Evolutionary conservation across 2,888 invertebrate genomes (phyloP), one percentile per base, ranked within the genome.

Genomic region (Ephialtes manifestator): DNA sequence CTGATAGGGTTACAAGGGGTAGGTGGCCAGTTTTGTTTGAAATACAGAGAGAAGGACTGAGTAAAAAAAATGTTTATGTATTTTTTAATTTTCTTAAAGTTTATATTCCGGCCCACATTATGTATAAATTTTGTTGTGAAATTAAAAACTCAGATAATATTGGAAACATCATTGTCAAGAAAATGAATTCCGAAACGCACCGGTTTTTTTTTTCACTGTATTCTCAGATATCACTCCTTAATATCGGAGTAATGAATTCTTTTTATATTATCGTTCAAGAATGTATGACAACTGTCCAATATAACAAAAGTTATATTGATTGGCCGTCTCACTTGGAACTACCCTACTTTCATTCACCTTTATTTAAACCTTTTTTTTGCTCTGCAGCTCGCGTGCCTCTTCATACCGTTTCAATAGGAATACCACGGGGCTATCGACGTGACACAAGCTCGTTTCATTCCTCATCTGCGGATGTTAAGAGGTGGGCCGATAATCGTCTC

Each of bases 401-500:
- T 10, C n/a, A 20, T 51, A 35, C 51, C 20, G 48, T 18, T 24
- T n/a, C n/a, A 31, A 63, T 18, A 58, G 74, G 58, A 31, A 63
- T 63, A 60, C 31, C 28, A 24, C 31, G 15, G 63, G 35, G 18
- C 35, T 63, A 35, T 35, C 63, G 63, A 63, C 70, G 51, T 51
- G 43, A 51, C 60, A 20, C 67, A 35, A 60, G 53, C 18, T 63
- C 24, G 55, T 81, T 48, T n/a, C 31, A 46, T 81, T 78, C 24
- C 58, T 74, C 72, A 71, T 58, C n/a, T 76, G 60, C 28, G 60
- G 43, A 43, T 39, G 68, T 43, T 60, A 20, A 79, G 68, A 65
- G 68, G 51, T 58, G 58, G 60, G 20, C 68, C 60, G 74, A 72
- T 63, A 53, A 83, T 60, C 60, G 78, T 31, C 43, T 74, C 53